These are phyloP conservation scores for Falco biarmicus DNA, from an alignment of 2,797 vertebrate species.

Conservation along the genomic window DNA sequence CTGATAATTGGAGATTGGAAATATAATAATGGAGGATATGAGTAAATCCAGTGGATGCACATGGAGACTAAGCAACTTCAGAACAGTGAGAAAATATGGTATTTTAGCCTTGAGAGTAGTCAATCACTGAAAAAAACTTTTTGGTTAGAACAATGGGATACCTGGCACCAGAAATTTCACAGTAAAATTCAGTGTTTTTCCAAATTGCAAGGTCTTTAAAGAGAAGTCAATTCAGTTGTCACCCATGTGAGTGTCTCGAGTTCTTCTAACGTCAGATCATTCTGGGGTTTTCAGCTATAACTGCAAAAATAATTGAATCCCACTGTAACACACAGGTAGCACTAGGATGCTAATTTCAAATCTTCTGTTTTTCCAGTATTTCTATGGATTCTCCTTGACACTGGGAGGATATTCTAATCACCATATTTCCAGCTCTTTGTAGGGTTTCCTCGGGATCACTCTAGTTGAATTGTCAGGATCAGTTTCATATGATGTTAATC, in stretches of 20 bases:
- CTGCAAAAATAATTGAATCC: neutral
- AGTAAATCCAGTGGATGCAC: neutral
- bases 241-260: neutral
- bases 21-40: neutral
- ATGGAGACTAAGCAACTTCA: neutral
- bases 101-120: neutral
- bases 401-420: neutral
- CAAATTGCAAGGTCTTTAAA: neutral
- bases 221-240: neutral
- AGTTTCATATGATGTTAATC: neutral
- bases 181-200: neutral
- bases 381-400: neutral
- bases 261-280: neutral
- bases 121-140: neutral
- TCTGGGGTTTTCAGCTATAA: neutral
- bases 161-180: neutral
- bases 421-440: neutral
- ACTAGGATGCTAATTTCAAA: neutral
- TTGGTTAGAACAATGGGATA: neutral
- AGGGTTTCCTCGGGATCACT: neutral
- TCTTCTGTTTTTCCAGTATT: neutral
- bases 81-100: neutral
- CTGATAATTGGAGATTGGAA: neutral
- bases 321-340: neutral
- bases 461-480: neutral